phyloP scores from a whole-genome alignment of 64 coral and sea anemone genomes.

The Astreopora myriophthalma region DNA sequence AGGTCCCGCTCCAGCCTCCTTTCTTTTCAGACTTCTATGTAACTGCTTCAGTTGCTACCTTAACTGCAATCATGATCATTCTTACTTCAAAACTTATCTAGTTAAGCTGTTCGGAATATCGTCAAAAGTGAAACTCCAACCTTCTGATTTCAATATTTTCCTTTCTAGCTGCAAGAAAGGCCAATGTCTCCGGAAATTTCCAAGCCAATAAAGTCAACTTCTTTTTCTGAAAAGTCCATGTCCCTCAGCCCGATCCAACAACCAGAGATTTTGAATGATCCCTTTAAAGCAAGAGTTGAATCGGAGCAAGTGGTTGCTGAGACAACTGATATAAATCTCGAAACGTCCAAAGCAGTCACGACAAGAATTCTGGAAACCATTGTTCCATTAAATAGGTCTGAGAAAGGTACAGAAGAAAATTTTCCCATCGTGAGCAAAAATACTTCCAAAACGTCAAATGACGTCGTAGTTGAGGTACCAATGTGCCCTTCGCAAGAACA shows the following conservation, averaged over 20 bases:
- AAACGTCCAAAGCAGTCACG: neutral
- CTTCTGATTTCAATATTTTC: neutral
- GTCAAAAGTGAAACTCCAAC: neutral
- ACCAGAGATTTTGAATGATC: neutral
- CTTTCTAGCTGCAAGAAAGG: slow-evolving; percentile 6
- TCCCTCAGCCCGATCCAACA: neutral
- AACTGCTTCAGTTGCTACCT: too few species aligned
- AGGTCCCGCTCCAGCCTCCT: too few species aligned
- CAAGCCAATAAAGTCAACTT: neutral
- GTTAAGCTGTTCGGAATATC: neutral
- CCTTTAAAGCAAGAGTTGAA: neutral
- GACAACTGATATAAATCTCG: neutral
- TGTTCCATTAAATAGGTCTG: neutral
- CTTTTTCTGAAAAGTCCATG: neutral
- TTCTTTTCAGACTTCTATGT: too few species aligned
- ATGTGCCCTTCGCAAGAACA: neutral
- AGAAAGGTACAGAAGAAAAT: neutral
- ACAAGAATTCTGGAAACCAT: neutral
- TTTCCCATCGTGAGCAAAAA: neutral
- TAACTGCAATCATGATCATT: too few species aligned
- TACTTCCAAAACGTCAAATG: neutral
- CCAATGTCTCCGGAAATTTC: neutral
- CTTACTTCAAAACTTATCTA: neutral
- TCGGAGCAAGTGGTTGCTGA: neutral
- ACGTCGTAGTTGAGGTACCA: too few species aligned